A percentile compares a stretch with the other conserved stretches of the same genome.
Evolutionary conservation across 2,113 vertebrate species (phyloP).

Genomic region (Peucedramus taeniatus): DNA sequence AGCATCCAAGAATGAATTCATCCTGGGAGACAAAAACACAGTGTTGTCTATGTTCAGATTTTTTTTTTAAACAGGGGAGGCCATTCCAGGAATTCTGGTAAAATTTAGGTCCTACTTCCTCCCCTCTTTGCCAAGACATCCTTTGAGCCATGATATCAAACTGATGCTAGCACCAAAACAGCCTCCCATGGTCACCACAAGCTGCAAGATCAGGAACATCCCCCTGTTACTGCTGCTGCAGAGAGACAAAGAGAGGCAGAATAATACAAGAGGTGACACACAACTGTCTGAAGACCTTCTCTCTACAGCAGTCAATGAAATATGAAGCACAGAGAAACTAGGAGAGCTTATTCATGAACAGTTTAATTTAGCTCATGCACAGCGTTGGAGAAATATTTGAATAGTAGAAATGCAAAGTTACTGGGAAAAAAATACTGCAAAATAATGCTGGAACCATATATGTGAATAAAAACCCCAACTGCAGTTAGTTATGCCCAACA

Average conservation of each 20-base stretch:
- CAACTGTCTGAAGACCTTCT: background rate
- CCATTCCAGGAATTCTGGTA: background rate
- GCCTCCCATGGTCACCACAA: rapidly evolving
- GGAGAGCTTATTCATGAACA: background rate
- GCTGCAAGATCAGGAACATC: background rate
- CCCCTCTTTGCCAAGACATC: background rate
- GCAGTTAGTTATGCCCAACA: background rate
- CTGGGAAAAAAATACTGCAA: background rate
- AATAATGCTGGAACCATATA: background rate
- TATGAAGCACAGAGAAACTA: background rate
- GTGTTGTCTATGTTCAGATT: background rate
- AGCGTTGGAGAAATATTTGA: background rate
- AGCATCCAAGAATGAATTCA: background rate
- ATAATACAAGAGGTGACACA: background rate
- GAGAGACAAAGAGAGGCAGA: background rate
- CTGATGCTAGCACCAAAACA: background rate
- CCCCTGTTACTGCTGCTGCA: background rate
- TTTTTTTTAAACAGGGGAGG: background rate
- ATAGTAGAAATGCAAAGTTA: background rate
- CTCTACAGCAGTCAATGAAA: background rate
- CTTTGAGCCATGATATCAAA: background rate
- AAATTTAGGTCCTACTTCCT: background rate
- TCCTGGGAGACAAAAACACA: background rate
- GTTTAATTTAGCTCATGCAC: background rate
- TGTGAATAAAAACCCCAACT: background rate